These are phyloP conservation scores for Sus scrofa DNA, from an alignment of 2,113 vertebrate genomes.

Conservation along the genomic window DNA sequence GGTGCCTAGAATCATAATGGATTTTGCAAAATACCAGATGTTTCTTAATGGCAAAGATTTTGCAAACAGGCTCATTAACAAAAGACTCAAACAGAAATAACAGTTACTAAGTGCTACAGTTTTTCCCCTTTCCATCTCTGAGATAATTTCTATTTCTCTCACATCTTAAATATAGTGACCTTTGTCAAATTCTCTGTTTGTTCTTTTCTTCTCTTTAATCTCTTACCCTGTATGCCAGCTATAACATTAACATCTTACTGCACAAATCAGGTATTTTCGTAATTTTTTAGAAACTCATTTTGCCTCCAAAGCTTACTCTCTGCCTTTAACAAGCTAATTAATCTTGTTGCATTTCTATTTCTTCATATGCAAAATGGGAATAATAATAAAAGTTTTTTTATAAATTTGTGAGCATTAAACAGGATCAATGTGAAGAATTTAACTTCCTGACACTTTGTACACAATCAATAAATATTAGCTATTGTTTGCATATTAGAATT, in stretches of 20 bases:
- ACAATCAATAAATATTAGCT: neutral
- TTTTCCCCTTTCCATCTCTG: neutral
- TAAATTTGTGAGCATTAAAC: neutral
- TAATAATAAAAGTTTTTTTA: neutral
- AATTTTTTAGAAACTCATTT: neutral
- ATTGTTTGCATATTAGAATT: neutral
- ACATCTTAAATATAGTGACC: no score
- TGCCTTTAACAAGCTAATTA: neutral
- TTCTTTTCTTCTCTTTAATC: neutral
- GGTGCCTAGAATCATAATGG: neutral
- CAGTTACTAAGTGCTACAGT: neutral
- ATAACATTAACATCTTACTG: neutral
- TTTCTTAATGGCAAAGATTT: neutral
- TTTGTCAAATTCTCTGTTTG: neutral
- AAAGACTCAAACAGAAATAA: neutral
- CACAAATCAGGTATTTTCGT: neutral
- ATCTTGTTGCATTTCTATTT: neutral
- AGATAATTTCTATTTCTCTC: neutral
- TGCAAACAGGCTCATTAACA: rapidly evolving
- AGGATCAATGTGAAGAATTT: neutral
- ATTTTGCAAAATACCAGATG: neutral
- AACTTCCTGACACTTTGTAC: neutral
- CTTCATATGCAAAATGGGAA: neutral
- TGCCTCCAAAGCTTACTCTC: neutral
- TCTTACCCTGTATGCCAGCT: neutral